phyloP scores from a whole-genome alignment of 2,797 vertebrate species.

The Phoebastria nigripes region DNA sequence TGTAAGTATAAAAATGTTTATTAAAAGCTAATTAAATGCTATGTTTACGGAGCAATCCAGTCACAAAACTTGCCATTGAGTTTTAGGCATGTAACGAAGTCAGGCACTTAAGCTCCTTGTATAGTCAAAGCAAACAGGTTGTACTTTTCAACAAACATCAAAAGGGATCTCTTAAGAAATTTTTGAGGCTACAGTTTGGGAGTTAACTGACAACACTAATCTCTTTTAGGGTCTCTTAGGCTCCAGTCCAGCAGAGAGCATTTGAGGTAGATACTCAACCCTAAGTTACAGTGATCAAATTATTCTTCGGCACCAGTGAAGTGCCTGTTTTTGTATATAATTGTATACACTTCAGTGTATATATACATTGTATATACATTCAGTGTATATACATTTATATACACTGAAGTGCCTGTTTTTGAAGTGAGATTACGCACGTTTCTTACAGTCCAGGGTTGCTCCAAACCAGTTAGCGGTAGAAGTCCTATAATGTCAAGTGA shows the following conservation, averaged over 20 bases:
- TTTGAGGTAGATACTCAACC: background rate
- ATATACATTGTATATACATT: no score
- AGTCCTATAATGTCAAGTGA: background rate
- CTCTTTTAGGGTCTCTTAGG: background rate
- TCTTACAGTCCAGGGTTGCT: background rate
- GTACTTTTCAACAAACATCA: background rate
- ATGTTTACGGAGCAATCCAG: background rate
- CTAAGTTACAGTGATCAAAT: background rate
- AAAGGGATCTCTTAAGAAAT: background rate
- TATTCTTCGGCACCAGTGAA: background rate
- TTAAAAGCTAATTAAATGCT: background rate
- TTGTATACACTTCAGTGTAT: no score
- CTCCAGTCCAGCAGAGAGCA: background rate
- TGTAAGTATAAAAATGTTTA: background rate
- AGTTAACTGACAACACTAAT: background rate
- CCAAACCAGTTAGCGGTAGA: background rate
- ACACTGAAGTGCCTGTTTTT: background rate
- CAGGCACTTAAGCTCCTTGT: background rate
- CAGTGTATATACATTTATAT: background rate
- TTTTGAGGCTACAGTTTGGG: background rate
- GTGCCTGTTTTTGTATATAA: background rate
- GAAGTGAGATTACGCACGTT: background rate
- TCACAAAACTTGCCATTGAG: background rate
- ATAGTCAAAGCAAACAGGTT: background rate
- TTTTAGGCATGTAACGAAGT: background rate